These are phyloP conservation scores for Chloromyia formosa DNA, from an alignment of 2,888 invertebrate species.

Conservation along the genomic window DNA sequence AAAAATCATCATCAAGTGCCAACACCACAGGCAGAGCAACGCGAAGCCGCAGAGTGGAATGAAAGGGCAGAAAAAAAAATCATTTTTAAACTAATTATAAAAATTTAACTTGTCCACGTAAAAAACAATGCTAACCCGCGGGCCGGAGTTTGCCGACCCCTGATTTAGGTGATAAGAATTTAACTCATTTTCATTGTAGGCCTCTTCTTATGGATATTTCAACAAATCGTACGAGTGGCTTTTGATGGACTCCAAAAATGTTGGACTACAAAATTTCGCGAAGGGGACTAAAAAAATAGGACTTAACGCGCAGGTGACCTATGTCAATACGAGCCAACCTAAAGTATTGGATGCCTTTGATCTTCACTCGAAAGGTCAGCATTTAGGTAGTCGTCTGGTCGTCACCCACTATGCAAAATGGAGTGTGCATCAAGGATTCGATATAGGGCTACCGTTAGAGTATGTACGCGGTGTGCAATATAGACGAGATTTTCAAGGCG, in stretches of 20 bases:
- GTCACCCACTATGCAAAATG: conserved; percentile 52
- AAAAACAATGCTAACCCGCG: not conserved
- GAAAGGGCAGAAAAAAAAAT: not conserved
- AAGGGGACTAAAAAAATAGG: conserved; percentile 53
- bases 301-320: conserved; percentile 59
- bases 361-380: conserved; percentile 59
- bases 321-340: conserved; percentile 51
- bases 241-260: conserved; percentile 54
- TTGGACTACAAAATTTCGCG: conserved; percentile 50
- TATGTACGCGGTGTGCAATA: conserved; percentile 55
- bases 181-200: conserved; percentile 52
- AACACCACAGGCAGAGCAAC: too few species aligned
- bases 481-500: conserved; percentile 56
- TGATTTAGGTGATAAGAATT: too few species aligned
- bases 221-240: conserved; percentile 62
- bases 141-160: too few species aligned
- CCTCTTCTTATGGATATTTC: conserved; percentile 55
- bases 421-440: conserved; percentile 44
- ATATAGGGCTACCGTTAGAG: conserved; percentile 50
- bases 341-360: conserved; percentile 53
- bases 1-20: too few species aligned
- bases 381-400: conserved; percentile 55
- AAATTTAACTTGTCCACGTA: not conserved
- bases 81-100: not conserved
- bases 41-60: not conserved